Conservation (phyloP, 1,140 invertebrate species). For the Drosophila insularis region DNA sequence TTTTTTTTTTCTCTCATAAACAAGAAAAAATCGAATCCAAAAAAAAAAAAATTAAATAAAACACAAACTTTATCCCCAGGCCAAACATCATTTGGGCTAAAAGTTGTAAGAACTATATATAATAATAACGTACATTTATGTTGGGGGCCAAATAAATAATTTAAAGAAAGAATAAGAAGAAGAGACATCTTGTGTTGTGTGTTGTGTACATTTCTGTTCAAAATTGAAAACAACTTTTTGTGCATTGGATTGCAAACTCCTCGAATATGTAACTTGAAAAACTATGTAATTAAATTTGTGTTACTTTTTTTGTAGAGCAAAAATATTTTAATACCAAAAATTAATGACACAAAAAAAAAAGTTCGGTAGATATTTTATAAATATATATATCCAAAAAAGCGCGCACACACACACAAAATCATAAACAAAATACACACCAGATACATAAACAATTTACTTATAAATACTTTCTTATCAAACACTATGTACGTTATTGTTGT, state of each 20-base stretch:
- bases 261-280: slow-evolving; percentile 14
- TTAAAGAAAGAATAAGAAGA: not conserved
- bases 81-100: slow-evolving; percentile 29
- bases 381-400: slow-evolving; percentile 29
- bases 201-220: slow-evolving; percentile 74
- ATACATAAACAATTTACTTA: slow-evolving; percentile 15
- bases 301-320: slow-evolving; percentile 26
- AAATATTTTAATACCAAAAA: slow-evolving; percentile 39
- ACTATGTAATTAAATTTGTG: slow-evolving; percentile 29
- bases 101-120: not conserved
- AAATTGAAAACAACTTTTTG: slow-evolving; percentile 83
- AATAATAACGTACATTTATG: slow-evolving; percentile 45
- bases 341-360: slow-evolving; percentile 29
- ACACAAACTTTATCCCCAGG: slow-evolving; percentile 18
- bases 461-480: slow-evolving; percentile 4
- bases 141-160: slow-evolving; percentile 41
- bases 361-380: slow-evolving; percentile 78
- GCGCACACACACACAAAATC: slow-evolving; percentile 11
- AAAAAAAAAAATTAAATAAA: slow-evolving; percentile 27
- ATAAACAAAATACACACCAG: slow-evolving; percentile 1
- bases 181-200: slow-evolving; percentile 1
- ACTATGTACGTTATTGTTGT: slow-evolving; percentile 41
- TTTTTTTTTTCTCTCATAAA: slow-evolving; percentile 48
- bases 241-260: slow-evolving; percentile 67
- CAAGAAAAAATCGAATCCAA: slow-evolving; percentile 1